A percentile compares a stretch with the other conserved stretches of the same genome.
These are phyloP conservation scores for Dendroctonus ponderosae DNA, from an alignment of 1,140 invertebrate genomes.

Conservation along the genomic window DNA sequence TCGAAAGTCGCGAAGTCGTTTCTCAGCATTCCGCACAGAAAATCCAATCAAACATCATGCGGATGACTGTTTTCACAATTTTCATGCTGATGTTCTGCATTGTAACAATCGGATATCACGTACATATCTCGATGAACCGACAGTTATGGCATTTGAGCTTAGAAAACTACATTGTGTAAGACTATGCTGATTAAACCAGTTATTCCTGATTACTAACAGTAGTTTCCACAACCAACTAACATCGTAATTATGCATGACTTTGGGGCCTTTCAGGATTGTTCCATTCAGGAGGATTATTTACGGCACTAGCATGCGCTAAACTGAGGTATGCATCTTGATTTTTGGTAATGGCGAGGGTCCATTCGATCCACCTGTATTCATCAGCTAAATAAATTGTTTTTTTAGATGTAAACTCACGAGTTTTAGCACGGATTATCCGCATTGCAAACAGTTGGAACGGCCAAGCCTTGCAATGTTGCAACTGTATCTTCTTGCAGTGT, in stretches of 20 bases:
- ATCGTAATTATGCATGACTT: too few relatives aligned
- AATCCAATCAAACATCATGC: constrained; percentile 78
- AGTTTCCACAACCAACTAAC: neutral
- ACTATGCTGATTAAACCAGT: too few relatives aligned
- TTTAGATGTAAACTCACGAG: constrained; percentile 61
- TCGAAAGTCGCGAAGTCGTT: constrained; percentile 77
- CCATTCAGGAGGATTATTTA: neutral
- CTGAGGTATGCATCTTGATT: too few relatives aligned
- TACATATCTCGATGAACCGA: constrained; percentile 75
- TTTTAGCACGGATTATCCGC: constrained; percentile 53
- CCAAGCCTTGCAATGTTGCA: constrained; percentile 81
- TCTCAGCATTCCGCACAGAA: constrained; percentile 76
- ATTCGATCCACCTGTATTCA: neutral
- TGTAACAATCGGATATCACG: constrained; percentile 77
- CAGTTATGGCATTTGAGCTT: constrained; percentile 73
- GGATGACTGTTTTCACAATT: constrained; percentile 73
- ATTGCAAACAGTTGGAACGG: constrained; percentile 65
- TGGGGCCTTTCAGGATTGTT: too few relatives aligned
- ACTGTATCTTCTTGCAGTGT: constrained; percentile 77
- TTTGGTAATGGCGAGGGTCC: too few relatives aligned
- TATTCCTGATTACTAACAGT: neutral
- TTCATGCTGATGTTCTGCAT: constrained; percentile 72
- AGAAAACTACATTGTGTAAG: constrained; percentile 78
- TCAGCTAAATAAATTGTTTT: neutral
- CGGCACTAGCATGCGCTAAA: neutral